These are phyloP conservation scores for Danio aesculapii DNA, from an alignment of 2,797 vertebrate genomes.

Conservation along the genomic window DNA sequence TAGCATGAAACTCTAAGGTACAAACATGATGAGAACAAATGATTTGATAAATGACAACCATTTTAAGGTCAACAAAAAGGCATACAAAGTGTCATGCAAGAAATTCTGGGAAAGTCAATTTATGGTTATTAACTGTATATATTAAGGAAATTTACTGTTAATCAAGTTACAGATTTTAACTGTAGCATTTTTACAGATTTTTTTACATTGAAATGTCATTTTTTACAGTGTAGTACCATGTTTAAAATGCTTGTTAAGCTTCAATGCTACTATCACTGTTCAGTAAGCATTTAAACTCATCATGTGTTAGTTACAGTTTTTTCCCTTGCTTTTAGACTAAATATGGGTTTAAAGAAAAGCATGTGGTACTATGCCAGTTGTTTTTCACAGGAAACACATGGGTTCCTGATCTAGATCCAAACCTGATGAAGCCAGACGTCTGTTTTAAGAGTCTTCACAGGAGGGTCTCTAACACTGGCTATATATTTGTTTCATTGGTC, in stretches of 20 bases:
- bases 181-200: too few relatives aligned
- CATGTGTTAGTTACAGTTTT: not conserved
- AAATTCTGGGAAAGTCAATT: too few relatives aligned
- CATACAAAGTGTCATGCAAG: too few relatives aligned
- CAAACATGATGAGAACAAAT: too few relatives aligned
- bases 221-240: too few relatives aligned
- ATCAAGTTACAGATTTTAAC: too few relatives aligned
- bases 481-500: not conserved
- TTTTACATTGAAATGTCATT: too few relatives aligned
- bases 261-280: not conserved
- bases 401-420: constrained; percentile 1
- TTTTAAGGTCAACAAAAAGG: too few relatives aligned
- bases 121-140: too few relatives aligned
- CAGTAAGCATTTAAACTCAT: not conserved
- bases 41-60: too few relatives aligned
- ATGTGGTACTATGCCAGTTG: not conserved
- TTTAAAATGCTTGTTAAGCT: not conserved
- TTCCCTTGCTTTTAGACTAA: not conserved
- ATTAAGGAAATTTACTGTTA: too few relatives aligned
- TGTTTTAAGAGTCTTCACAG: not conserved
- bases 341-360: not conserved
- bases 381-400: constrained; percentile 1
- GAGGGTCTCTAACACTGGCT: not conserved
- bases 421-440: not conserved
- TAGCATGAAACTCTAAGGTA: too few relatives aligned